phyloP scores from a whole-genome alignment of 2,113 vertebrate genomes.

The Addax nasomaculatus region DNA sequence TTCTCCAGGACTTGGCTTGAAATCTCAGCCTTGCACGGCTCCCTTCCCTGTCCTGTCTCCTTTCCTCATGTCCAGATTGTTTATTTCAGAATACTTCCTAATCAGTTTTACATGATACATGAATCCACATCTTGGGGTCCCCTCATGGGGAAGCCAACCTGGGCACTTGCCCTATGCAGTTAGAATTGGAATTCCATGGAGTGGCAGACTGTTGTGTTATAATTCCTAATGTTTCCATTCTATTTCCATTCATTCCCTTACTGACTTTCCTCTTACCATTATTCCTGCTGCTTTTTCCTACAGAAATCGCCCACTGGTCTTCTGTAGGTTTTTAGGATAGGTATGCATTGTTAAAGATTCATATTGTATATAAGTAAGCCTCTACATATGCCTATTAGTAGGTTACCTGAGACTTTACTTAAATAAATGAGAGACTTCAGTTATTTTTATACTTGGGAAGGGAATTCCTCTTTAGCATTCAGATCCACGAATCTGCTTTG shows the following conservation, averaged over 20 bases:
- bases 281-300: not conserved
- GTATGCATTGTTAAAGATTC: not conserved
- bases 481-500: constrained; percentile 30
- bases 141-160: not conserved
- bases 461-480: constrained; percentile 50
- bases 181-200: not conserved
- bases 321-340: not conserved
- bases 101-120: not conserved
- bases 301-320: not conserved
- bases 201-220: not conserved
- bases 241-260: not conserved
- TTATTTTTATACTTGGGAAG: constrained; percentile 45
- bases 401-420: not conserved
- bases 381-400: constrained; percentile 32
- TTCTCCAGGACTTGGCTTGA: not conserved
- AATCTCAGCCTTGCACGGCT: not conserved
- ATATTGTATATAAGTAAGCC: not conserved
- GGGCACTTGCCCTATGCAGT: not conserved
- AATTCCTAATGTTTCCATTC: not conserved
- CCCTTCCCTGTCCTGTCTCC: not conserved
- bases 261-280: not conserved
- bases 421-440: not conserved
- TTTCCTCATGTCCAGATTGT: not conserved
- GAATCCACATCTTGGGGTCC: not conserved
- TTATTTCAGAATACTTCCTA: not conserved